Conservation (phyloP, 2,888 invertebrate genomes). For the Hirtodrosophila confusa region DNA sequence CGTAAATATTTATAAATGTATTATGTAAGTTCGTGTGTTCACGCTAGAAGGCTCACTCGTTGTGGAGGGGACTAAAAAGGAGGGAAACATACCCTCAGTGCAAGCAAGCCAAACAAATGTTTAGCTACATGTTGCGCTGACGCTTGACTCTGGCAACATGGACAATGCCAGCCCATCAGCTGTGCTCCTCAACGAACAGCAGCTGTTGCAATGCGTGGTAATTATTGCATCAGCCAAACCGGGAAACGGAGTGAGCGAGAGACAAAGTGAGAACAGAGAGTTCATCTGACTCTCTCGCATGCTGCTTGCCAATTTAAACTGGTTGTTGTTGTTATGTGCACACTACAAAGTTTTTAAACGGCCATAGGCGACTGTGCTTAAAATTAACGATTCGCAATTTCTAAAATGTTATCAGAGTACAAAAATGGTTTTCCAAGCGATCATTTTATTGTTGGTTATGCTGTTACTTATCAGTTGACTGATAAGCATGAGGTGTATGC, state of each 20-base stretch:
- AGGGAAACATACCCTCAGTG: background rate
- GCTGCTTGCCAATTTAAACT: conserved; percentile 15
- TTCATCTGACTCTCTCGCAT: conserved; percentile 34
- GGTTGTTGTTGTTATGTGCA: conserved; percentile 16
- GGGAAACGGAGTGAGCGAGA: conserved; percentile 29
- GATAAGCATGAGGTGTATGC: background rate
- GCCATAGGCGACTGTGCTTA: conserved; percentile 20
- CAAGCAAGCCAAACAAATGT: background rate
- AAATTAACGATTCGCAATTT: background rate
- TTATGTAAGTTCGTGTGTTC: conserved; percentile 11
- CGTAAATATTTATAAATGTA: background rate
- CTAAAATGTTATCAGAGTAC: background rate
- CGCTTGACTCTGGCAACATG: conserved; percentile 37
- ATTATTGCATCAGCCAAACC: conserved; percentile 74
- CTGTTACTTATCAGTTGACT: background rate
- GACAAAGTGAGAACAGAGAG: conserved; percentile 32
- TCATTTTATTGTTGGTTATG: no score
- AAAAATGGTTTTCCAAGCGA: no score
- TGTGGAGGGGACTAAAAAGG: background rate
- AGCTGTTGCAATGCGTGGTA: conserved; percentile 64
- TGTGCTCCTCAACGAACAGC: conserved; percentile 35
- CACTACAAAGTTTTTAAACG: conserved; percentile 14
- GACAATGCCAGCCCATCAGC: conserved; percentile 33
- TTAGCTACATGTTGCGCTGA: conserved; percentile 47
- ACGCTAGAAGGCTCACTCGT: background rate